Base-by-base conservation (phyloP, 37 sponge, comb jelly and placozoan species). In the Mnemiopsis leidyi region DNA sequence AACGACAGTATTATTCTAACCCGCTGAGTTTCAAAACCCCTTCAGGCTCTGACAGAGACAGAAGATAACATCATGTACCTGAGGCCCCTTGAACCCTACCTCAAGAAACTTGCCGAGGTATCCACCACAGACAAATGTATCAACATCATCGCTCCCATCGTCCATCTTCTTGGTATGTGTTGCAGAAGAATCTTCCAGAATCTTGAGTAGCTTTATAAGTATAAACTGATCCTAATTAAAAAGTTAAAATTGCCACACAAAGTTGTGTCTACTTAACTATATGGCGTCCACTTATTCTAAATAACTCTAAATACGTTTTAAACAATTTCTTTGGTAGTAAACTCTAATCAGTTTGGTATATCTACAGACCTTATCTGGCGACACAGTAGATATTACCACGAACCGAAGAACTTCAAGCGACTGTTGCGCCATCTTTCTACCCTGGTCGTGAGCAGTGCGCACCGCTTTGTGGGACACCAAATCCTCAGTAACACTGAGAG, bases 361-460 rank as follows among this genome's bases (percentile, higher is more conserved):
- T 48, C 79, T 32, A 2, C 61, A 85, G 90, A 85, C 23, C 26
- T 85, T 25, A 85, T 85, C 90, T 85, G 90, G 90, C 23, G 90
- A 40, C 90, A 85, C 90, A 85, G 90, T 29, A 35, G 90, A 69
- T 95, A 94, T 38, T 90, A 94, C 40, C 71, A 94, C 68, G 85
- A 69, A 34, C 75, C 93, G 0, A 25, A 40, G 30, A 94, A 95
- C 83, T 95, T 97, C 36, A 93, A 95, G 39, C 93, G 98, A 0
- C 83, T 97, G 28, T 94, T 97, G 39, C 75, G 92, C 26, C 90
- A 85, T 61, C 61, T 85, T 18, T 85, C 96, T 0, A 95, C 95
- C 37, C 92, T 95, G 25, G 93, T 97, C 33, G 94, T 95, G 68
- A 40, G 33, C 67, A 94, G 94, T 40, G 94, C 96, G 32, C 95